These are phyloP conservation scores for Lasioglossum oenotherae DNA, from an alignment of 2,888 invertebrate species.

Conservation along the genomic window DNA sequence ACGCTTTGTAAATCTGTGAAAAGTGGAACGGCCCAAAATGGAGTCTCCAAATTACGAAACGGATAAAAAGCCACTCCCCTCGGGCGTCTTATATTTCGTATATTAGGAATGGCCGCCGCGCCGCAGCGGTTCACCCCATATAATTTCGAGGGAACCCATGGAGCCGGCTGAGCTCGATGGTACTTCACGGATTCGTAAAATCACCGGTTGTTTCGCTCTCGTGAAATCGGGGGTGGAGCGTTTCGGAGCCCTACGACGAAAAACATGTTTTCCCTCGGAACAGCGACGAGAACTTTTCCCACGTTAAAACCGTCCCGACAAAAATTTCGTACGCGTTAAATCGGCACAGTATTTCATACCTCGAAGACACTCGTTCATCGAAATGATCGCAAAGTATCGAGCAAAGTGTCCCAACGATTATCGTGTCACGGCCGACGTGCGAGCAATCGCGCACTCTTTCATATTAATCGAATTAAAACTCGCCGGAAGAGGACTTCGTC, in stretches of 20 bases:
- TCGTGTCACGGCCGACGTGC: background rate
- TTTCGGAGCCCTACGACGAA: constrained; percentile 22
- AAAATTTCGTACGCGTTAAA: background rate
- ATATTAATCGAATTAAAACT: background rate
- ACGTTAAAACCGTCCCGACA: background rate
- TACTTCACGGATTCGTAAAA: constrained; percentile 59
- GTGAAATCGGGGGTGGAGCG: constrained; percentile 53
- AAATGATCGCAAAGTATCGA: background rate
- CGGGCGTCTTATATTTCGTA: background rate
- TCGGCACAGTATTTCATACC: background rate
- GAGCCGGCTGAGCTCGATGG: constrained; percentile 25
- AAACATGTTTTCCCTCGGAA: constrained; percentile 22
- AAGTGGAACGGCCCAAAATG: background rate
- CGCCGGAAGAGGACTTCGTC: background rate
- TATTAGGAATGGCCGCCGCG: constrained; percentile 51
- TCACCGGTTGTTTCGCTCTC: constrained; percentile 53
- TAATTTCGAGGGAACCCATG: constrained; percentile 54
- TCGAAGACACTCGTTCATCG: background rate
- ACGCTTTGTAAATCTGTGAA: background rate
- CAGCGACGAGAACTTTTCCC: background rate
- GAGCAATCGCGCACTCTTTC: background rate
- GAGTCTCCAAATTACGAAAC: constrained; percentile 14
- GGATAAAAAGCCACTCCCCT: background rate
- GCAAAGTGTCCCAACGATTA: background rate
- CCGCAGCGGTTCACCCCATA: constrained; percentile 37